phyloP scores from a whole-genome alignment of 2,797 vertebrate species.

The Acrossocheilus fasciatus region DNA sequence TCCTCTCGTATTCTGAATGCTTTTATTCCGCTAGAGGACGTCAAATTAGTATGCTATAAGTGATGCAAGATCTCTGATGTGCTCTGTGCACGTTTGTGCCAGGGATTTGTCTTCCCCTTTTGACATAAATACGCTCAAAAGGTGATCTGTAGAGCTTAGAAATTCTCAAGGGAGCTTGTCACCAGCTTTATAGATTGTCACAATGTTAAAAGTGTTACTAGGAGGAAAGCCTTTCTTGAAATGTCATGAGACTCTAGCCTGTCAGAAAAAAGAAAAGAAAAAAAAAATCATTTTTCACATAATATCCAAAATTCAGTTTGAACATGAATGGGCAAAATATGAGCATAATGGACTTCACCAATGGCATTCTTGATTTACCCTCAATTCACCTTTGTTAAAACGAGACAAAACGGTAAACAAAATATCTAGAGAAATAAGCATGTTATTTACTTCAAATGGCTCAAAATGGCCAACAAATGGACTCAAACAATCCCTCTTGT shows the following conservation, averaged over 20 bases:
- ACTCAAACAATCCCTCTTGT: neutral
- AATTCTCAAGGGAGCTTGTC: slow-evolving; percentile 47
- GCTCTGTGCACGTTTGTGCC: slow-evolving; percentile 34
- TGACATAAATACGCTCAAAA: slow-evolving; percentile 25
- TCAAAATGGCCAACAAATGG: neutral
- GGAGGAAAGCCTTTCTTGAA: slow-evolving; percentile 21
- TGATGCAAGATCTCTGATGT: slow-evolving; percentile 2
- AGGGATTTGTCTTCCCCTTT: slow-evolving; percentile 34
- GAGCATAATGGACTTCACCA: neutral
- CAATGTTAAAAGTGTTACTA: slow-evolving; percentile 38
- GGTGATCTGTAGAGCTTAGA: slow-evolving; percentile 41
- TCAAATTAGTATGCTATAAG: slow-evolving; percentile 6
- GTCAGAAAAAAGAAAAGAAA: neutral
- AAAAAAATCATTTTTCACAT: neutral
- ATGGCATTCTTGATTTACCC: neutral
- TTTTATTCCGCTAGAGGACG: slow-evolving; percentile 2
- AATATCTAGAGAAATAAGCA: neutral
- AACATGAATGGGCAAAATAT: neutral
- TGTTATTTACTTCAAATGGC: neutral
- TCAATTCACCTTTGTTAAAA: neutral
- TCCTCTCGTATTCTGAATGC: slow-evolving; percentile 1
- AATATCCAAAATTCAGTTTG: neutral
- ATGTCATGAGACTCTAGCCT: slow-evolving; percentile 12
- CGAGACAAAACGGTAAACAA: neutral
- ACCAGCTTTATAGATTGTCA: slow-evolving; percentile 50